Evolutionary conservation across 2,797 vertebrate genomes (phyloP), one percentile per base, ranked within the genome.

Genomic region (Danio kyathit): DNA sequence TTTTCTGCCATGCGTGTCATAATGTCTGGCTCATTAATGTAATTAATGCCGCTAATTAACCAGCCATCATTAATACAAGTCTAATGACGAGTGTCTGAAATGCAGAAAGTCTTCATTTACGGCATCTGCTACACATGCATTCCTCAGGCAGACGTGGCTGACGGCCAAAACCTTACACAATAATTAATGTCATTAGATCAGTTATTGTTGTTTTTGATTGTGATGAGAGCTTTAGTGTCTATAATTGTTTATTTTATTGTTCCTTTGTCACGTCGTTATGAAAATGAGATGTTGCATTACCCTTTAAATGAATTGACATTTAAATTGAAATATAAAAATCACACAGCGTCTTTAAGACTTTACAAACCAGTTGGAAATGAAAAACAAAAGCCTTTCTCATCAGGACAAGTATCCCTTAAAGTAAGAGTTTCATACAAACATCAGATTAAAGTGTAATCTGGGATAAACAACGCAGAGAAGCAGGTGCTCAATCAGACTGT

Each of bases 391-490:
- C 82, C 44, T 75, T 17, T 67, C 80, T 81, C 82, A 76, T 80
- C 65, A 80, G 83, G 54, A 83, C 83, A 80, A 88, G 85, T 84
- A 83, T 88, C 56, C 56, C 77, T 69, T 84, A 75, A 82, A 82
- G 81, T 79, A 83, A 84, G 84, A 87, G 86, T 91, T 86, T 91
- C 87, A 91, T 88, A 46, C 84, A 86, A 78, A 89, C 89, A 79
- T 82, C 83, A 92, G 86, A 93, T 92, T 91, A 89, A 90, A 91
- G 86, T 89, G 72, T 92, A 91, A 93, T 92, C 91, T 92, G 88
- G 73, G 74, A 85, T 90, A 89, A 88, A 82, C 87, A 83, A 75
- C 65, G 46, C 14, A 67, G 29, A 29, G 70, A 67, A 70, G 67
- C 83, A 85, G 76, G 81, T 82, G 83, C 74, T 70, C 70, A 70